Evolutionary conservation across 2,113 vertebrate species (phyloP).

Genomic region (Pangasianodon gigas): DNA sequence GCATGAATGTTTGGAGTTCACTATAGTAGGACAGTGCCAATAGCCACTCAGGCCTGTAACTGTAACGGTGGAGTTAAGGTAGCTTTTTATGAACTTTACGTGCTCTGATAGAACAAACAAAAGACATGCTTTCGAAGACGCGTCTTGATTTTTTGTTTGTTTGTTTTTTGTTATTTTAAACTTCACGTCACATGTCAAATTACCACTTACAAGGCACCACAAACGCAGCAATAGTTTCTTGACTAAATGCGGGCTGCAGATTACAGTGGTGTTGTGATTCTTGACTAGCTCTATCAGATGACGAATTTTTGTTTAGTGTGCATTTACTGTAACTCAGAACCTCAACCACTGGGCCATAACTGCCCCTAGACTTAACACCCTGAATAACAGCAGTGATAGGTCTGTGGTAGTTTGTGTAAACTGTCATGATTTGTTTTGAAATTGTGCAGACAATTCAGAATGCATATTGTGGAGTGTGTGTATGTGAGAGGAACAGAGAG

Average conservation of each 20-base stretch:
- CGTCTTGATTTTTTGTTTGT: too few relatives aligned
- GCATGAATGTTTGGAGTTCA: neutral
- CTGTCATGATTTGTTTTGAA: conserved; percentile 11
- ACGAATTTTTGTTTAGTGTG: neutral
- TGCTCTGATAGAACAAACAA: neutral
- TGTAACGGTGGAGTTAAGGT: neutral
- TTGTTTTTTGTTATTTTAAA: too few relatives aligned
- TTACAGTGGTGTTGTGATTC: neutral
- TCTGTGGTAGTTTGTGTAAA: neutral
- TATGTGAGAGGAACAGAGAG: neutral
- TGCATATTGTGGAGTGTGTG: conserved; percentile 1
- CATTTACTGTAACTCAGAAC: neutral
- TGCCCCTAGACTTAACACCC: neutral
- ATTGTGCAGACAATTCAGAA: neutral
- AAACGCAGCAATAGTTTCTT: neutral
- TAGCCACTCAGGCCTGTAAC: neutral
- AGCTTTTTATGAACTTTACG: neutral
- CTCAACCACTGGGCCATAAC: neutral
- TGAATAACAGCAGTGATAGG: neutral
- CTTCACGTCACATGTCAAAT: neutral
- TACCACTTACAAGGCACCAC: neutral
- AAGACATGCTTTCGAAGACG: neutral
- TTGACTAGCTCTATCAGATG: neutral
- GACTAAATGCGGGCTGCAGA: neutral
- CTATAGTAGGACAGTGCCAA: neutral